phyloP scores from a whole-genome alignment of 2,888 invertebrate species.

The Meteorus cinctellus region DNA sequence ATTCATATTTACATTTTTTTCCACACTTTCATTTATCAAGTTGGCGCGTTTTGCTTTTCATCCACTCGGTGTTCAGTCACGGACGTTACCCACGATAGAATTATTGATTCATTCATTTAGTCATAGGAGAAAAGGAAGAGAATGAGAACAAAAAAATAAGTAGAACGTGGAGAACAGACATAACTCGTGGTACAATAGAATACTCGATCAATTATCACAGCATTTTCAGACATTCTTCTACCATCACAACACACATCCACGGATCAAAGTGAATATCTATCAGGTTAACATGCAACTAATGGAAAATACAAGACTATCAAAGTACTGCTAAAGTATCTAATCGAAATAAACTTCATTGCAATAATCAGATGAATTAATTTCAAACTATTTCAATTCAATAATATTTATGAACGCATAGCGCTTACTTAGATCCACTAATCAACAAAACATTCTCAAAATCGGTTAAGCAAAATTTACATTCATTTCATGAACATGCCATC shows the following conservation, averaged over 20 bases:
- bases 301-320: not conserved
- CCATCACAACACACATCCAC: constrained; percentile 21
- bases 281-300: not conserved
- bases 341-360: not conserved
- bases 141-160: not conserved
- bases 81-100: not conserved
- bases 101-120: not conserved
- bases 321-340: not conserved
- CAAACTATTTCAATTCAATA: not conserved
- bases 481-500: constrained; percentile 28
- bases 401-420: not conserved
- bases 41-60: not conserved
- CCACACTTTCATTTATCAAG: not conserved
- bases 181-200: not conserved
- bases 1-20: not conserved
- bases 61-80: not conserved
- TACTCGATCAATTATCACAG: not conserved
- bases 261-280: not conserved
- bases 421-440: not conserved
- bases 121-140: not conserved
- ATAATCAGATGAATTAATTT: not conserved
- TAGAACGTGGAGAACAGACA: not conserved
- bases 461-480: not conserved
- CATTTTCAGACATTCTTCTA: not conserved
- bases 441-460: constrained; percentile 1